Evolutionary conservation across 2,113 vertebrate species (phyloP).

Genomic region (Poecilia latipinna): DNA sequence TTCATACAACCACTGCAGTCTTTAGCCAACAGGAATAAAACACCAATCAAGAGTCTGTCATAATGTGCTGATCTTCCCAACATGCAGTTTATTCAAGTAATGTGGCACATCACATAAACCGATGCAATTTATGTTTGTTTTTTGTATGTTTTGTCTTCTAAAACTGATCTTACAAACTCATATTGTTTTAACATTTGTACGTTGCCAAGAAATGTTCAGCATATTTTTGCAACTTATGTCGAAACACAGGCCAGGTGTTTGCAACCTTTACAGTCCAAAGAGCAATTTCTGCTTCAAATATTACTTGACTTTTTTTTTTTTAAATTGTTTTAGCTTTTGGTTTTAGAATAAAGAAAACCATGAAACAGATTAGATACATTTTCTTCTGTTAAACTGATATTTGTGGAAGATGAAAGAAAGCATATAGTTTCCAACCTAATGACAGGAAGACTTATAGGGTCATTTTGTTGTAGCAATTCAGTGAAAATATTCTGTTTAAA

Average conservation of each 20-base stretch:
- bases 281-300: neutral
- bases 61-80: conserved; percentile 38
- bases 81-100: conserved; percentile 48
- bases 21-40: neutral
- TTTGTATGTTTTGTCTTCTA: neutral
- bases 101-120: conserved; percentile 37
- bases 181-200: no score
- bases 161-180: neutral
- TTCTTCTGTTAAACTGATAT: no score
- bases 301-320: no score
- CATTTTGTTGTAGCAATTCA: no score
- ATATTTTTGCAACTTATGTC: no score
- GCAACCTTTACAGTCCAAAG: neutral
- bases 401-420: no score
- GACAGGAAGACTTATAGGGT: no score
- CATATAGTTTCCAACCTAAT: no score
- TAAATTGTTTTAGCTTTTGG: neutral
- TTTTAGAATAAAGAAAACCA: neutral
- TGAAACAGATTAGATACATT: neutral
- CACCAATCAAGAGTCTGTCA: conserved; percentile 36
- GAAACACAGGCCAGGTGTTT: no score
- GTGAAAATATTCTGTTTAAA: no score
- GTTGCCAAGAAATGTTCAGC: no score
- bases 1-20: conserved; percentile 6
- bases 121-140: neutral